Base-by-base conservation (phyloP, 2,888 invertebrate species). In the Morpho helenor region DNA sequence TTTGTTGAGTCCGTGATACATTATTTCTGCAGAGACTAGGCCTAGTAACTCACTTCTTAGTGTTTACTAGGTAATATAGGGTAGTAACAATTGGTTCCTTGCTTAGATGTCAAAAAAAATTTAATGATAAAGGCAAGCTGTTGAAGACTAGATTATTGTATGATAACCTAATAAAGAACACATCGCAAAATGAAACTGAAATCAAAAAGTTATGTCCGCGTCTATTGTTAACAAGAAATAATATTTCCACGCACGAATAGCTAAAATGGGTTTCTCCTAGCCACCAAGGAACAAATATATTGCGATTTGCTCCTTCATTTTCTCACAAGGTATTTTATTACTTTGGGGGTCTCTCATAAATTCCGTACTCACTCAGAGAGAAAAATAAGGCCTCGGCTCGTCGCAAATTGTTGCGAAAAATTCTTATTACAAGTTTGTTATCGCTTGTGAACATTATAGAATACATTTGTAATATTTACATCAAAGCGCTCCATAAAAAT, bases 281-380 rank as follows among this genome's bases (percentile, higher is more conserved):
- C 87, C 84, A 79, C 84, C 78, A 77, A 83, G 81, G 84, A 86
- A 86, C 85, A 88, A 87, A 89, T 87, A 87, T 86, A 87, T 88
- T 83, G 84, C 87, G 86, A 88, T 88, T 88, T 86, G 84, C 86
- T 84, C 87, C 87, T 89, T 88, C 89, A 89, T 89, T 88, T 87
- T 87, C 88, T 83, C 83, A 74, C 86, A 84, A 87, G 88, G 88
- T 89, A 87, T 88, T 90, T 90, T 89, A 89, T 89, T 89, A 84
- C 88, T 83, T 82, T 81, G 82, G 87, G 54, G 87, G 80, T 82
- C 83, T 77, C 84, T 77, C 89, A 86, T 89, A 89, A 89, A 89
- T 90, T 90, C 80, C 76, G 75, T 78, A 82, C 86, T 86, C 87
- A 84, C 80, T 86, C 87, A 82, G 80, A 75, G 82, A 82, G 84